Conservation (phyloP, 2,888 invertebrate genomes). For the Frankliniella fusca region DNA sequence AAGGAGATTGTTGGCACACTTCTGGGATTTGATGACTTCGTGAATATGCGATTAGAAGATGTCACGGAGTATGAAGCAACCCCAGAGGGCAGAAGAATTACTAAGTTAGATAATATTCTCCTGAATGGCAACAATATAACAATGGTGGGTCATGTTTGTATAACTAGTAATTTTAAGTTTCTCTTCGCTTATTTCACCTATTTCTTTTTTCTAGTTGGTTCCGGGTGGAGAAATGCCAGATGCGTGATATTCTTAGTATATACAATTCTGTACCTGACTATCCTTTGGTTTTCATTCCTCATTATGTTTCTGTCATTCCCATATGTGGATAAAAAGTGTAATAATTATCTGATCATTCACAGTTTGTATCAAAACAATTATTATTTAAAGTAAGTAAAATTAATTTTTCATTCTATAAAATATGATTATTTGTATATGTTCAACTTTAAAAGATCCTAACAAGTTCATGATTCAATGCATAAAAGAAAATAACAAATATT, state of each 20-base stretch:
- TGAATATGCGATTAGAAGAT: conserved; percentile 97
- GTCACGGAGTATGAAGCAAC: conserved; percentile 98
- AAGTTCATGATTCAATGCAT: too few relatives aligned
- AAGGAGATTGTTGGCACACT: conserved; percentile 98
- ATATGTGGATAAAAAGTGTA: too few relatives aligned
- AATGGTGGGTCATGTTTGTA: conserved; percentile 62
- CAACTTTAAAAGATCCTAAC: too few relatives aligned
- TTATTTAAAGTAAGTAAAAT: too few relatives aligned
- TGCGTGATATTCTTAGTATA: conserved; percentile 40
- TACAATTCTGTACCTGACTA: too few relatives aligned
- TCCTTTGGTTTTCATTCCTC: too few relatives aligned
- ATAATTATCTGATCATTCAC: not conserved
- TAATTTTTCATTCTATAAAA: too few relatives aligned
- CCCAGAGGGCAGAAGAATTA: conserved; percentile 91
- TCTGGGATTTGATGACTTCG: conserved; percentile 96
- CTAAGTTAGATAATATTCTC: conserved; percentile 94
- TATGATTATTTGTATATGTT: too few relatives aligned
- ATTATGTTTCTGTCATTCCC: not conserved
- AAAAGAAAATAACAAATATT: too few relatives aligned
- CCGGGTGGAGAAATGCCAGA: conserved; percentile 78
- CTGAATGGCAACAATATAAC: conserved; percentile 99
- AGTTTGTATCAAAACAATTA: too few relatives aligned
- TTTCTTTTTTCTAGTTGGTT: conserved; percentile 60
- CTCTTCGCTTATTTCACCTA: conserved; percentile 34
- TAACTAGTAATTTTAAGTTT: conserved; percentile 14